Evolutionary conservation across 2,888 invertebrate species (phyloP), one percentile per base, ranked within the genome.

Genomic region (Argyra leucocephala): DNA sequence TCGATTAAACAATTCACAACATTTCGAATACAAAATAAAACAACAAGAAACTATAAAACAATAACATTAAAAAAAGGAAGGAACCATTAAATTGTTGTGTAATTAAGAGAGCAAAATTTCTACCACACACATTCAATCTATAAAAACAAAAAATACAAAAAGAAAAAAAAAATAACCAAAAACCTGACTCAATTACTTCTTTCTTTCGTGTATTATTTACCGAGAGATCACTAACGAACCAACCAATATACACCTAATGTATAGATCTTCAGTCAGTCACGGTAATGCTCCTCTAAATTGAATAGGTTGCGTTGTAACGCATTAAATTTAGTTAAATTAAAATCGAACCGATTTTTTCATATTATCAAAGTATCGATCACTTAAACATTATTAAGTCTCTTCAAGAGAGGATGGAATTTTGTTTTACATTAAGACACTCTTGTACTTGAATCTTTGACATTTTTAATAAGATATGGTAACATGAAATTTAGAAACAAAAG

Each of bases 71-170:
- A 31, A 48, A 9, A 48, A 48, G 48, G 48, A 48, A 48, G 48
- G 48, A 48, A 48, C 48, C 48, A 48, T 48, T 48, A 48, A 48
- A 48, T 48, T 18, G 15, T 48, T 48, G 48, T 15, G 48, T 48
- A 48, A 48, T 48, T 48, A 48, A 48, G 48, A 48, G 48, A 48
- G n/a, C n/a, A 48, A 48, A 48, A 48, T 48, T 48, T 12, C 12
- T 48, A n/a, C 48, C 48, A 48, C 48, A 48, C 48, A 48, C 48
- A 48, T 48, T 48, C 48, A 48, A 48, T n/a, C n/a, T n/a, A n/a
- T n/a, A n/a, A n/a, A n/a, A n/a, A n/a, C n/a, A n/a, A n/a, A n/a
- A n/a, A n/a, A n/a, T n/a, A n/a, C n/a, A n/a, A n/a, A n/a, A n/a
- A n/a, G n/a, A n/a, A n/a, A n/a, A n/a, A n/a, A n/a, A n/a, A n/a